Evolutionary conservation across 2,113 vertebrate species (phyloP).

Genomic region (Jacana jacana): DNA sequence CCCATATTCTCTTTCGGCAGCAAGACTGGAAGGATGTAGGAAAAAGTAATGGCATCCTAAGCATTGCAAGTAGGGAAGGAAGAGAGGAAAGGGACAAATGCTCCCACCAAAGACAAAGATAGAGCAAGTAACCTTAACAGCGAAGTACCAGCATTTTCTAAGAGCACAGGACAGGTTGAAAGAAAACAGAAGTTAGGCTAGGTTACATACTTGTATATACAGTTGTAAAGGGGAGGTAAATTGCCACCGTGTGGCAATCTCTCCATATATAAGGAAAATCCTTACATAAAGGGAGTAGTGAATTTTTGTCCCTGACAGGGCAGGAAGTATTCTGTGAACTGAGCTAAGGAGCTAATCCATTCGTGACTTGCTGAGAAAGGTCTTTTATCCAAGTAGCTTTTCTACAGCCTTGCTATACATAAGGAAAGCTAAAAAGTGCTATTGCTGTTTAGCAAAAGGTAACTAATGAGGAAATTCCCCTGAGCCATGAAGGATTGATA

Average conservation of each 20-base stretch:
- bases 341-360: not conserved
- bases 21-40: not conserved
- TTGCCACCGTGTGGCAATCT: conserved; percentile 50
- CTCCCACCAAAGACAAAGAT: not conserved
- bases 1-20: not conserved
- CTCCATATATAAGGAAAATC: not conserved
- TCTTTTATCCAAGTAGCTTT: not conserved
- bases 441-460: not conserved
- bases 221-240: not conserved
- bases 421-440: not conserved
- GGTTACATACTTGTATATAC: not conserved
- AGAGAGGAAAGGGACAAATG: not conserved
- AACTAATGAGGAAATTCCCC: not conserved
- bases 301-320: not conserved
- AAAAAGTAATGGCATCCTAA: not conserved
- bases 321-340: not conserved
- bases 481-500: not conserved
- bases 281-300: not conserved
- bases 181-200: not conserved
- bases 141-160: not conserved
- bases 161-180: not conserved
- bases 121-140: not conserved
- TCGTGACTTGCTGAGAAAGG: not conserved
- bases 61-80: not conserved
- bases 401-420: not conserved